Conservation (phyloP, 2,113 vertebrate genomes). For the Physeter macrocephalus region DNA sequence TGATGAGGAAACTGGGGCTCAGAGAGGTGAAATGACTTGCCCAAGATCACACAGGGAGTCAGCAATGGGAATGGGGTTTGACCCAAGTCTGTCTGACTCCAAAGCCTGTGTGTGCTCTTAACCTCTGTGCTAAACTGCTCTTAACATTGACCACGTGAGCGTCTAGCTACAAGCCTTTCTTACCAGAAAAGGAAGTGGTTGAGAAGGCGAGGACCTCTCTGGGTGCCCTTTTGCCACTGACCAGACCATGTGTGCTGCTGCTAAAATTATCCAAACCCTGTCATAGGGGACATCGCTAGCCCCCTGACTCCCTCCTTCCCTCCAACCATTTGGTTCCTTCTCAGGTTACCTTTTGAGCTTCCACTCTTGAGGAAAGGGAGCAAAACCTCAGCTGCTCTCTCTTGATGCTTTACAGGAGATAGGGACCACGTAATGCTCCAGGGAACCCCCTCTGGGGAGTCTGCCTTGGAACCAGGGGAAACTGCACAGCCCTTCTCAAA, state of each 20-base stretch:
- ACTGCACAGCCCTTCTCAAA: background rate
- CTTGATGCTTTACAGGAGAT: background rate
- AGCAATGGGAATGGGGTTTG: background rate
- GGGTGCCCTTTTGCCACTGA: background rate
- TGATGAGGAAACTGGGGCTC: background rate
- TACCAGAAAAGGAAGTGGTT: background rate
- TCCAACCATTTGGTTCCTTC: conserved; percentile 44
- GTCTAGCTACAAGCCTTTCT: conserved; percentile 22
- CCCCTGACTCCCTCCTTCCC: background rate
- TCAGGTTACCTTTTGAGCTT: conserved; percentile 58
- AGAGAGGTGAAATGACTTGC: background rate
- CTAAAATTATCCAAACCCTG: conserved; percentile 58
- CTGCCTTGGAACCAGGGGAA: background rate
- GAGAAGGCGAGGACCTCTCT: background rate
- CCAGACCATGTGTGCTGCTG: conserved; percentile 18
- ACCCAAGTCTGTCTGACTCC: background rate
- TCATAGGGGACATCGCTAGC: conserved; percentile 29
- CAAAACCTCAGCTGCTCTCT: background rate
- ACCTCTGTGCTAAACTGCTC: background rate
- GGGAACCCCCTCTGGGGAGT: too few species aligned
- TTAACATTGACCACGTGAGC: background rate
- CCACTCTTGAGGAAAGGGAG: background rate
- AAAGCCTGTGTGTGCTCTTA: background rate
- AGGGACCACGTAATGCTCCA: background rate
- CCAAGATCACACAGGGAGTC: background rate